These are phyloP conservation scores for Ornithoptera alexandrae DNA, from an alignment of 2,888 invertebrate species.

Conservation along the genomic window DNA sequence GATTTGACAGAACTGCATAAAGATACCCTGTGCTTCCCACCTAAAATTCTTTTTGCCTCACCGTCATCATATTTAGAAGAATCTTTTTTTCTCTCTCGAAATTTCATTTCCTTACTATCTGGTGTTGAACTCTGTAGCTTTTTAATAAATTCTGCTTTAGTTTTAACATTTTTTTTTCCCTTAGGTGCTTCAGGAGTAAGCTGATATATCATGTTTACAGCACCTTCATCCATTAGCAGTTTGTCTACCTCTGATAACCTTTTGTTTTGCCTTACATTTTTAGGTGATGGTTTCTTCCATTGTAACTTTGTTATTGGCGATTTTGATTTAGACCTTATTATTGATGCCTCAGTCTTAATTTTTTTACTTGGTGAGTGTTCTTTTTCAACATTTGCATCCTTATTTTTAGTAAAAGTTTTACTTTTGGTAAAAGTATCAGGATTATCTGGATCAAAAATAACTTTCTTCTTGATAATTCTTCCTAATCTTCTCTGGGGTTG, in stretches of 20 bases:
- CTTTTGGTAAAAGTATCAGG: slow-evolving; percentile 74
- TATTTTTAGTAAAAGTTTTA: slow-evolving; percentile 52
- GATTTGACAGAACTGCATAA: slow-evolving; percentile 70
- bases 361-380: slow-evolving; percentile 50
- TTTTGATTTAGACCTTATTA: slow-evolving; percentile 56
- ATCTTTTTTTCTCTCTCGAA: slow-evolving; percentile 76
- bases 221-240: slow-evolving; percentile 91
- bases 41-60: slow-evolving; percentile 59
- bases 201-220: slow-evolving; percentile 91
- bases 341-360: slow-evolving; percentile 47
- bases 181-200: slow-evolving; percentile 81
- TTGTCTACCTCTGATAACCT: slow-evolving; percentile 86
- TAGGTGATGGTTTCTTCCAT: slow-evolving; percentile 72
- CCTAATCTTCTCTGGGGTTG: slow-evolving; percentile 64
- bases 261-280: slow-evolving; percentile 75
- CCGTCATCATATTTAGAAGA: slow-evolving; percentile 54
- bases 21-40: slow-evolving; percentile 63
- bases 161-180: slow-evolving; percentile 73
- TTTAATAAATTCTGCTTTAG: slow-evolving; percentile 82
- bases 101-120: slow-evolving; percentile 69
- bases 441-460: slow-evolving; percentile 87
- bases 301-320: slow-evolving; percentile 62
- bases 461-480: slow-evolving; percentile 85
- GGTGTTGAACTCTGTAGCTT: slow-evolving; percentile 78
- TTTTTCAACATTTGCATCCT: slow-evolving; percentile 49